phyloP scores from a whole-genome alignment of 2,888 invertebrate genomes.

The Dryadula phaetusa region DNA sequence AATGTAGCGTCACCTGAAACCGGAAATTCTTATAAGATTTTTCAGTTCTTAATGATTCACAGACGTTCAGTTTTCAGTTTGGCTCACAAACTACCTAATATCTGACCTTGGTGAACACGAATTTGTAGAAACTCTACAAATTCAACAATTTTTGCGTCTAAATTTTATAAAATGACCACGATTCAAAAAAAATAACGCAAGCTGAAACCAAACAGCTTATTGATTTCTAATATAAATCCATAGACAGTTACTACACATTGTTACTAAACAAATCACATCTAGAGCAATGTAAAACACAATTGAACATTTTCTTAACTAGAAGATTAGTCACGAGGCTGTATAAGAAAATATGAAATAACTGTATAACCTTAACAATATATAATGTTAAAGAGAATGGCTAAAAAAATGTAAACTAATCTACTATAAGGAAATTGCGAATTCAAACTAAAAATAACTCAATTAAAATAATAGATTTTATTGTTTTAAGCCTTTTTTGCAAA shows the following conservation, averaged over 20 bases:
- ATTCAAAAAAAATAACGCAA: background rate
- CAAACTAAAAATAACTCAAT: background rate
- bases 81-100: background rate
- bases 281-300: conserved; percentile 7
- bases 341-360: conserved; percentile 13
- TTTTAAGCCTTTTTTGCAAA: background rate
- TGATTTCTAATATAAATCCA: conserved; percentile 16
- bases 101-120: background rate
- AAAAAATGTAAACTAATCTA: background rate
- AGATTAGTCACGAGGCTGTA: conserved; percentile 14
- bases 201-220: background rate
- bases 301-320: conserved; percentile 9
- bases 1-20: background rate
- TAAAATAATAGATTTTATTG: background rate
- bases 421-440: background rate
- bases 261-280: conserved; percentile 20
- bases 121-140: background rate
- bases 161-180: background rate
- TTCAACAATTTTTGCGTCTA: background rate
- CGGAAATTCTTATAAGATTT: conserved; percentile 14
- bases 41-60: background rate
- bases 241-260: background rate
- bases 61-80: background rate
- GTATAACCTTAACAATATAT: background rate
- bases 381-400: background rate